A percentile compares a stretch with the other conserved stretches of the same genome.
Evolutionary conservation across 2,113 vertebrate genomes (phyloP).

Genomic region (Chlamydotis undulata): DNA sequence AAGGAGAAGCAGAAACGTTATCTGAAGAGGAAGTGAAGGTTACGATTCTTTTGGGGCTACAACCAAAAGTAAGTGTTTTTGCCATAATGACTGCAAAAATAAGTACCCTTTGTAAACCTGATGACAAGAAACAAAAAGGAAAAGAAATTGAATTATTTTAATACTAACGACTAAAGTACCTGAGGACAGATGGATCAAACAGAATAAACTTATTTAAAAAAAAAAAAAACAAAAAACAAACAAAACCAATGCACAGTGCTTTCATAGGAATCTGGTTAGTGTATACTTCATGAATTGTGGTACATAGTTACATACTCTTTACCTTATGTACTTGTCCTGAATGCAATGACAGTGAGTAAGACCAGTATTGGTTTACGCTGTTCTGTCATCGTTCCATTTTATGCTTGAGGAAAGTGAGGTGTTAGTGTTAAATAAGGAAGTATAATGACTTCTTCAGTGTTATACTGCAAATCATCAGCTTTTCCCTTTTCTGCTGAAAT

Average conservation of each 20-base stretch:
- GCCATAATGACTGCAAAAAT: neutral
- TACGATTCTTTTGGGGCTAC: neutral
- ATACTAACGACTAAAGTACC: neutral
- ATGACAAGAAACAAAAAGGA: neutral
- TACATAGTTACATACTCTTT: neutral
- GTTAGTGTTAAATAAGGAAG: neutral
- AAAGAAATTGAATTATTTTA: neutral
- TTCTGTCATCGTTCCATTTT: neutral
- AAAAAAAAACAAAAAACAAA: neutral
- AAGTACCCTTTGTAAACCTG: neutral
- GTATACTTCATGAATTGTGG: neutral
- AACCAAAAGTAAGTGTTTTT: neutral
- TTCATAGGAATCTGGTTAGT: neutral
- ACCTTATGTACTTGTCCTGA: neutral
- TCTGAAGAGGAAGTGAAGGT: neutral
- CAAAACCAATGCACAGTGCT: neutral
- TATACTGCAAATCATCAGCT: neutral
- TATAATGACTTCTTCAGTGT: neutral
- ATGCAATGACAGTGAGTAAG: neutral
- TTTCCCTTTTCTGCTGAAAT: neutral
- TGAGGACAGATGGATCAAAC: neutral
- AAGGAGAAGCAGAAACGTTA: neutral
- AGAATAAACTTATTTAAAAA: neutral
- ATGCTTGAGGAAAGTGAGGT: neutral
- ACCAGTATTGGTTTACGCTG: neutral